Conservation (phyloP, 53 echinoderm and acorn worm genomes). For the Actinopyga echinites region DNA sequence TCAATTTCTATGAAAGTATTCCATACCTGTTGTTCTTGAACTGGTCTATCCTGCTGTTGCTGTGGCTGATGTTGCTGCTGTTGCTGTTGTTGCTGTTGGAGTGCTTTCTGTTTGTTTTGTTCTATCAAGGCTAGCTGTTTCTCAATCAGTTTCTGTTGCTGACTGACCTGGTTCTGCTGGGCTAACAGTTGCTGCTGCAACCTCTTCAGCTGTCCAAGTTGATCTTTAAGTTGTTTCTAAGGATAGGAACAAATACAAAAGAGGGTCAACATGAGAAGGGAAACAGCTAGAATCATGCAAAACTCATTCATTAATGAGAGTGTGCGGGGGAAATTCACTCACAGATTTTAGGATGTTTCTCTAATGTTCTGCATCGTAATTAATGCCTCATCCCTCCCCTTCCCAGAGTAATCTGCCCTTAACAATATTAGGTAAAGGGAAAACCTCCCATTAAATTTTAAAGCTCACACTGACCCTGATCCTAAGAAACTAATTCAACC, state of each 20-base stretch:
- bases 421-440: no score
- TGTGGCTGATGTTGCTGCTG: conserved; percentile 49
- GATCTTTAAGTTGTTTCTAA: conserved; percentile 84
- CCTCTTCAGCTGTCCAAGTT: conserved; percentile 77
- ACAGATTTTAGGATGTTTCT: no score
- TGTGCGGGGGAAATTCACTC: background rate
- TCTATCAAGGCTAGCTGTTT: conserved; percentile 65
- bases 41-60: conserved; percentile 48
- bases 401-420: no score
- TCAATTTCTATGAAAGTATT: no score
- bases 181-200: conserved; percentile 80
- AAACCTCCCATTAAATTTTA: no score
- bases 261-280: background rate
- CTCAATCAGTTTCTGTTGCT: conserved; percentile 78
- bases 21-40: conserved; percentile 45
- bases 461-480: no score
- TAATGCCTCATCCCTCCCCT: no score
- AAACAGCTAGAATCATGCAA: background rate
- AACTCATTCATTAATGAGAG: background rate
- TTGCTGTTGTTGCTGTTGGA: conserved; percentile 45
- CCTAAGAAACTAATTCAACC: no score
- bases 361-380: no score
- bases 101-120: conserved; percentile 47
- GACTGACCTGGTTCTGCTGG: conserved; percentile 73
- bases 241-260: background rate